phyloP scores from a whole-genome alignment of 2,797 vertebrate species.

The Esox masquinongy region DNA sequence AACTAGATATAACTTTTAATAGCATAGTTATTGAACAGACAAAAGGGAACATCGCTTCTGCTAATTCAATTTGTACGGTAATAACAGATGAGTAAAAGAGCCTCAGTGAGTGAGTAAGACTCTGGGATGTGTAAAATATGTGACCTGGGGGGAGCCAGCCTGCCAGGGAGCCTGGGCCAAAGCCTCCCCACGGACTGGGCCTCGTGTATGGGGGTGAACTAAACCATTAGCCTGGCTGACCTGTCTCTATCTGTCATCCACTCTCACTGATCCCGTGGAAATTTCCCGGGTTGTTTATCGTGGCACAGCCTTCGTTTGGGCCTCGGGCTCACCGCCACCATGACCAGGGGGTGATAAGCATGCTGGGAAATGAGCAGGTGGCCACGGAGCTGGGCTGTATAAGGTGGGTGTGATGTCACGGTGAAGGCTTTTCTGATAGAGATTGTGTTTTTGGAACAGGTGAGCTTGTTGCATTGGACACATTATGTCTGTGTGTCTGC shows the following conservation, averaged over 20 bases:
- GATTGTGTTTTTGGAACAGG: background rate
- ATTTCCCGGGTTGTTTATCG: conserved; percentile 53
- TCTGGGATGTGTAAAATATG: conserved; percentile 43
- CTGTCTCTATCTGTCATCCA: background rate
- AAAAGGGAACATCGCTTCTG: background rate
- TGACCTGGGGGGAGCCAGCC: conserved; percentile 32
- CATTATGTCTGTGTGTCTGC: background rate
- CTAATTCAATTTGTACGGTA: background rate
- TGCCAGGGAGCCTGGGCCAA: conserved; percentile 9
- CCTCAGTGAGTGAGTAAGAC: conserved; percentile 47
- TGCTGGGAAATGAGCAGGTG: conserved; percentile 77
- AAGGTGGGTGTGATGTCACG: background rate
- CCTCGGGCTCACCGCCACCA: conserved; percentile 31
- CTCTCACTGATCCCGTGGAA: conserved; percentile 48
- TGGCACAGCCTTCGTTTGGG: conserved; percentile 50
- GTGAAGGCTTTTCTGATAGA: background rate
- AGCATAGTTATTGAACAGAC: background rate
- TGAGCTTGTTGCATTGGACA: background rate
- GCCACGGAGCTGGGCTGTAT: conserved; percentile 35
- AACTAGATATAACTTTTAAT: background rate
- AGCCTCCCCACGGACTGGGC: background rate
- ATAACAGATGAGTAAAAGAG: conserved; percentile 27
- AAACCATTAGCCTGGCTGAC: background rate
- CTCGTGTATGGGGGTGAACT: conserved; percentile 20
- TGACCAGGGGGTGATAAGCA: conserved; percentile 63